Conservation (phyloP, 2,797 vertebrate species). For the Neoniphon sammara region DNA sequence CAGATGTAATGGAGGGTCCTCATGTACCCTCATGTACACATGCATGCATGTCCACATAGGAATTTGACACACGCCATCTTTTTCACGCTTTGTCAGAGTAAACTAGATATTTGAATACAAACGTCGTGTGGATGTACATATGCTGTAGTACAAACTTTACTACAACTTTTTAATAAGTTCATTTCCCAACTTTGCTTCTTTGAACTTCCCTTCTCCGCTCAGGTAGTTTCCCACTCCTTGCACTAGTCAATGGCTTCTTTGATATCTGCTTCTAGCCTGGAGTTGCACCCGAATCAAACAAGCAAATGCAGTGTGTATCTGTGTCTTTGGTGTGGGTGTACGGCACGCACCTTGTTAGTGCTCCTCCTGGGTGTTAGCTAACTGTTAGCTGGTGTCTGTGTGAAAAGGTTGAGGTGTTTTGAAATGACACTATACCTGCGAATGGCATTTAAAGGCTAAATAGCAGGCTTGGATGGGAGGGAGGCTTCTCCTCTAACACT, state of each 20-base stretch:
- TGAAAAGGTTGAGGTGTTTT: constrained; percentile 52
- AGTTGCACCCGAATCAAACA: constrained; percentile 2
- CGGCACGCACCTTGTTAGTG: constrained; percentile 5
- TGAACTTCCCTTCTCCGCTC: background rate
- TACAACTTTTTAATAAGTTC: constrained; percentile 3
- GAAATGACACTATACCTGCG: constrained; percentile 32
- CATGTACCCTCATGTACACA: too few species aligned
- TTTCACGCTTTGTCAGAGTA: background rate
- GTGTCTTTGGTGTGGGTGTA: background rate
- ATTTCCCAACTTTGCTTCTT: background rate
- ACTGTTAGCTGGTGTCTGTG: constrained; percentile 12
- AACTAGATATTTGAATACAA: too few species aligned
- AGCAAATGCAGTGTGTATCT: background rate
- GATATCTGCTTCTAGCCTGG: constrained; percentile 6
- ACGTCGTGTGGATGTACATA: too few species aligned
- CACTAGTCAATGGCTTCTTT: background rate
- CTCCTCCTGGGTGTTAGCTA: constrained; percentile 7
- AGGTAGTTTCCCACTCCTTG: background rate
- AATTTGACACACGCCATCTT: background rate
- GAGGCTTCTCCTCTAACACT: constrained; percentile 12
- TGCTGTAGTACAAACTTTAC: background rate
- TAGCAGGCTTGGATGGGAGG: constrained; percentile 18
- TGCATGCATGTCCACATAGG: too few species aligned
- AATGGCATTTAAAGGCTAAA: constrained; percentile 59
- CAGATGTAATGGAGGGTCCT: background rate